phyloP scores from a whole-genome alignment of 2,888 invertebrate species.

The Lasioglossum leucozonium region DNA sequence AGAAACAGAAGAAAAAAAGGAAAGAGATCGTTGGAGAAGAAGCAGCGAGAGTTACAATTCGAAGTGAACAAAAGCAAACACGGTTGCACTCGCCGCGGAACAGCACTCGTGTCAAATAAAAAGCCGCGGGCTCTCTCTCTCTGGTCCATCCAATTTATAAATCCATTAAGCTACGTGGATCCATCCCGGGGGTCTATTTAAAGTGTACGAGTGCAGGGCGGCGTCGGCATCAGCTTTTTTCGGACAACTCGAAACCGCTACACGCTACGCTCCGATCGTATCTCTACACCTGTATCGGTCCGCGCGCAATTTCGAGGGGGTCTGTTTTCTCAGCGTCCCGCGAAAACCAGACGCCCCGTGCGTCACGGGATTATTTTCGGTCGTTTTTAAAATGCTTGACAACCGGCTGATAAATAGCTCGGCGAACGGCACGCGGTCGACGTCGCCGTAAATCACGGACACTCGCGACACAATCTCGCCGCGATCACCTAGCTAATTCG shows the following conservation, averaged over 20 bases:
- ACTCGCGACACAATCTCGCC: neutral
- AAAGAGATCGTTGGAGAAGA: neutral
- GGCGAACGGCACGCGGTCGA: neutral
- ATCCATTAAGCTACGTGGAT: neutral
- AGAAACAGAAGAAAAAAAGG: too few relatives aligned
- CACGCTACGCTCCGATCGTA: too few relatives aligned
- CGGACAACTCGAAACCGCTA: neutral
- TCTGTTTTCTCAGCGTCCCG: constrained; percentile 44
- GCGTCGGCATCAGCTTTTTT: constrained; percentile 9
- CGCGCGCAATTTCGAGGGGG: constrained; percentile 26
- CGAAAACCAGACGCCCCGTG: constrained; percentile 62
- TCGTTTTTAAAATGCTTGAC: constrained; percentile 63
- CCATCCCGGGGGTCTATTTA: neutral
- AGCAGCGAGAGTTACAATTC: neutral
- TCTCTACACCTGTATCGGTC: constrained; percentile 49
- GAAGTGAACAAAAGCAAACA: neutral
- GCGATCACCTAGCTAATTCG: neutral
- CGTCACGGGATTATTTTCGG: constrained; percentile 69
- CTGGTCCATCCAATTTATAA: neutral
- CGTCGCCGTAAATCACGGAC: neutral
- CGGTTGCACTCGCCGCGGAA: neutral
- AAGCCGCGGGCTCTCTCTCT: neutral
- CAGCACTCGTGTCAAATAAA: neutral
- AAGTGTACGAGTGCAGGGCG: constrained; percentile 11
- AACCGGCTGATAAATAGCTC: constrained; percentile 19